Conservation (phyloP, 1,140 invertebrate species). For the Zaprionus vittiger region DNA sequence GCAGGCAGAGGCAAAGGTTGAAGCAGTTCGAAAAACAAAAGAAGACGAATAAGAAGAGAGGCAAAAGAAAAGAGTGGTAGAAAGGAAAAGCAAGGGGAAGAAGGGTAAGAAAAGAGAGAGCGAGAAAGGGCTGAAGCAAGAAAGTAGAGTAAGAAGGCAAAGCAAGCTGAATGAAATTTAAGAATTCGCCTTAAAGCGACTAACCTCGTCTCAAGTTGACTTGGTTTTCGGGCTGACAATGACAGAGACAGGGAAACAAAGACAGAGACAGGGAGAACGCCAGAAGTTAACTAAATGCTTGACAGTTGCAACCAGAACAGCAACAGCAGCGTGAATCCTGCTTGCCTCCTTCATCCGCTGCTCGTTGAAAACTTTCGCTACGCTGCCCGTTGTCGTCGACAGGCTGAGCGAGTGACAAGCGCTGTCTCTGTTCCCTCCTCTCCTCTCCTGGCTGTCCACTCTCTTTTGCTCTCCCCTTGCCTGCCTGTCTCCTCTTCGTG, state of each 20-base stretch:
- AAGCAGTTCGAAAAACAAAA: slow-evolving; percentile 63
- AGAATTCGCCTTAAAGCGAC: slow-evolving; percentile 3
- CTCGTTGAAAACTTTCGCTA: slow-evolving; percentile 35
- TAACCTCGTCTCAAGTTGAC: slow-evolving; percentile 1
- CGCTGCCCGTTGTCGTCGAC: slow-evolving; percentile 53
- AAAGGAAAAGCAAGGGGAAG: slow-evolving; percentile 6
- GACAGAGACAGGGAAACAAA: slow-evolving; percentile 59
- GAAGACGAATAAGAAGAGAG: slow-evolving; percentile 14
- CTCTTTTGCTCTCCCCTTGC: background rate
- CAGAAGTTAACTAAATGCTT: slow-evolving; percentile 80
- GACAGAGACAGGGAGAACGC: slow-evolving; percentile 56
- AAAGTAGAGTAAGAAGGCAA: background rate
- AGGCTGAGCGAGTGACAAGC: slow-evolving; percentile 14
- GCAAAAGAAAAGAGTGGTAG: background rate
- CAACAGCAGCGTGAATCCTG: slow-evolving; percentile 33
- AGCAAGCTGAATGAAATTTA: background rate
- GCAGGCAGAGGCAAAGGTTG: slow-evolving; percentile 38
- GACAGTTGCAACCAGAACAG: slow-evolving; percentile 71
- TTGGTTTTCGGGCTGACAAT: slow-evolving; percentile 39
- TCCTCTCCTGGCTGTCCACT: background rate
- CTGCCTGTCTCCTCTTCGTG: slow-evolving; percentile 5
- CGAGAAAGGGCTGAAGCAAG: background rate
- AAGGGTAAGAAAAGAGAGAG: slow-evolving; percentile 45
- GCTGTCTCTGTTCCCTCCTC: background rate
- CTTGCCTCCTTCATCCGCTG: slow-evolving; percentile 24